Base-by-base conservation (phyloP, 2,888 invertebrate genomes). In the Ceramica pisi region DNA sequence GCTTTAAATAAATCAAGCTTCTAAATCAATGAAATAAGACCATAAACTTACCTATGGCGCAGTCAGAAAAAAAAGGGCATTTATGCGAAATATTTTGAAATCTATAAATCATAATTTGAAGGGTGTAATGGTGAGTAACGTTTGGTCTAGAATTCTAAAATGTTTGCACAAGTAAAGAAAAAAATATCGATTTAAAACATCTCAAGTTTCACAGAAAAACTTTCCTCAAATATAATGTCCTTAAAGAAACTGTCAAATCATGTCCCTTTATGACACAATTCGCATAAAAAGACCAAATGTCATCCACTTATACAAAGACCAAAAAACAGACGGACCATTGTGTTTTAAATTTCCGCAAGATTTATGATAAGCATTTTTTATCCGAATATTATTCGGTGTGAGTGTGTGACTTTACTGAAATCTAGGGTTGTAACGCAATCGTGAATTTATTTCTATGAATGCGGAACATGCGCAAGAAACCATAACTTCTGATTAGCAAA, bases 281-380 rank as follows among this genome's bases (percentile, higher is more conserved):
- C 26, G 9, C 21, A 70, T 9, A 48, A 74, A 23, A 48, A 48
- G 12, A 74, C 46, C 64, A 64, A 74, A 6, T 48, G 53, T n/a
- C 2, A 56, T 16, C 10, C 56, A 72, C 67, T 75, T 67, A 50
- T 67, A 38, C 14, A 56, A 77, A 21, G 19, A 41, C 31, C 46
- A 70, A 59, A 76, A 76, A 78, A 71, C 75, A 70, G 38, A 57
- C 61, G 31, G 38, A 46, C 19, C 31, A 48, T 23, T 59, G 50
- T 55, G 72, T 44, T 59, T 66, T 44, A 41, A 46, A n/a, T 41
- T 61, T 63, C 14, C 6, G 4, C 44, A 55, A 6, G 48, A 77
- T 79, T 79, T 63, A 77, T 79, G 59, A 21, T 14, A 38, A 26
- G 16, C 60, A 78, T 76, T 71, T 71, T 75, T 76, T 64, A 60